Evolutionary conservation across 1,140 invertebrate species (phyloP).

Genomic region (Drosophila subobscura): DNA sequence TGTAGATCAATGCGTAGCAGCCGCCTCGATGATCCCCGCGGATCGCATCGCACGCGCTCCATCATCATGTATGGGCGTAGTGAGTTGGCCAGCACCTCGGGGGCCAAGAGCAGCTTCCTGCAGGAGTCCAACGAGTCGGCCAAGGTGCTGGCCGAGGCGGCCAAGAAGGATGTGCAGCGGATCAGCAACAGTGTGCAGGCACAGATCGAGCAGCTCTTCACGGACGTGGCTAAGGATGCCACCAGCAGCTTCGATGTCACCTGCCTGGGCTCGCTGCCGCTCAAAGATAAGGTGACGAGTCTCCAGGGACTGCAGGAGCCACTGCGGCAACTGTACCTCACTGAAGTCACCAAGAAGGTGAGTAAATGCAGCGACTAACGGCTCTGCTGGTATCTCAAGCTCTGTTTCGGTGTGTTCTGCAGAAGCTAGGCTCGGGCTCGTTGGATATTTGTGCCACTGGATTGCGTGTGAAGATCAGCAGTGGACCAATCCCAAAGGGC

Average conservation of each 20-base stretch:
- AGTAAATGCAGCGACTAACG: no score
- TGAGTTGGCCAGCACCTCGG: constrained; percentile 76
- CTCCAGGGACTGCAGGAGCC: constrained; percentile 92
- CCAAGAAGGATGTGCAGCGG: constrained; percentile 76
- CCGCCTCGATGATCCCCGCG: constrained; percentile 79
- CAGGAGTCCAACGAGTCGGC: constrained; percentile 67
- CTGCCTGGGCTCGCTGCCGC: constrained; percentile 91
- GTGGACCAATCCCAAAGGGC: constrained; percentile 18
- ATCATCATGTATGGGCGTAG: constrained; percentile 83
- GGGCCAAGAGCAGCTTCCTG: constrained; percentile 73
- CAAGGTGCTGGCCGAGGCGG: constrained; percentile 71
- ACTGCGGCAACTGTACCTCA: constrained; percentile 90
- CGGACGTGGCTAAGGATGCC: constrained; percentile 89
- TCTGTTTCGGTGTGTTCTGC: background rate
- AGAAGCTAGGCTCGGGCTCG: constrained; percentile 83
- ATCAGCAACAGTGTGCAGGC: constrained; percentile 91
- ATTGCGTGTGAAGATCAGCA: constrained; percentile 85
- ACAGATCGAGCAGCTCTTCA: constrained; percentile 93
- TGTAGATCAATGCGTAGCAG: constrained; percentile 77
- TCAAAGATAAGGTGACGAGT: constrained; percentile 91
- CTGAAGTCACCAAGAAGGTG: constrained; percentile 69
- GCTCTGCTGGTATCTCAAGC: background rate
- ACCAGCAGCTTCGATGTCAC: constrained; percentile 88
- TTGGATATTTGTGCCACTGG: constrained; percentile 89
- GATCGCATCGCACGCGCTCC: constrained; percentile 81